These are phyloP conservation scores for Brachypteracias leptosomus DNA, from an alignment of 2,113 vertebrate genomes.

Conservation along the genomic window DNA sequence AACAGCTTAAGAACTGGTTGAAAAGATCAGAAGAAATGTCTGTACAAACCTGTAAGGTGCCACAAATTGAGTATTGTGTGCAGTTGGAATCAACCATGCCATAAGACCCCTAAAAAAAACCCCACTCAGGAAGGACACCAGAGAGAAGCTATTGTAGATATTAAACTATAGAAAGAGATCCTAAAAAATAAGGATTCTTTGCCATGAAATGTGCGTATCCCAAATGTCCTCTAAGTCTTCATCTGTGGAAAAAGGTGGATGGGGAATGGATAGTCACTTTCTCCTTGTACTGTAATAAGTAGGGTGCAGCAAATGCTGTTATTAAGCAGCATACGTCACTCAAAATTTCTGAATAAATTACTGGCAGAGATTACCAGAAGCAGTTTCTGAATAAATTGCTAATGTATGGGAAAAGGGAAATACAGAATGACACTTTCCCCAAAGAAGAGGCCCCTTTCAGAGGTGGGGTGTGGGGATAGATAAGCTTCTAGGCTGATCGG, in stretches of 20 bases:
- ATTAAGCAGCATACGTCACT: neutral
- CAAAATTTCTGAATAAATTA: neutral
- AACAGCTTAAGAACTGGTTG: neutral
- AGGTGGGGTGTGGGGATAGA: neutral
- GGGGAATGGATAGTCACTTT: neutral
- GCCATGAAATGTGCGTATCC: neutral
- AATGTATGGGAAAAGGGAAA: neutral
- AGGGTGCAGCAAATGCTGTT: neutral
- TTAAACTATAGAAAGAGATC: neutral
- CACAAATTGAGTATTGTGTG: neutral
- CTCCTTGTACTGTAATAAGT: neutral
- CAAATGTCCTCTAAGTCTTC: neutral
- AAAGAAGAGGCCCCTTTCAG: neutral
- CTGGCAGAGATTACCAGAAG: neutral
- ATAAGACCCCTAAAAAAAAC: neutral
- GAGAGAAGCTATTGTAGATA: neutral
- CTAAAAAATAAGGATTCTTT: neutral
- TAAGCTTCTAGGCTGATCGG: neutral
- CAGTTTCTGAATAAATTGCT: neutral
- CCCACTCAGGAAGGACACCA: neutral
- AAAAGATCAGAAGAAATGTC: neutral
- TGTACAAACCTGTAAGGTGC: neutral
- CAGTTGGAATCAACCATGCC: neutral
- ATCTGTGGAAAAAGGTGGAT: neutral
- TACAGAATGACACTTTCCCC: neutral